Base-by-base conservation (phyloP, 2,797 vertebrate species). In the Jordanella pulchra region DNA sequence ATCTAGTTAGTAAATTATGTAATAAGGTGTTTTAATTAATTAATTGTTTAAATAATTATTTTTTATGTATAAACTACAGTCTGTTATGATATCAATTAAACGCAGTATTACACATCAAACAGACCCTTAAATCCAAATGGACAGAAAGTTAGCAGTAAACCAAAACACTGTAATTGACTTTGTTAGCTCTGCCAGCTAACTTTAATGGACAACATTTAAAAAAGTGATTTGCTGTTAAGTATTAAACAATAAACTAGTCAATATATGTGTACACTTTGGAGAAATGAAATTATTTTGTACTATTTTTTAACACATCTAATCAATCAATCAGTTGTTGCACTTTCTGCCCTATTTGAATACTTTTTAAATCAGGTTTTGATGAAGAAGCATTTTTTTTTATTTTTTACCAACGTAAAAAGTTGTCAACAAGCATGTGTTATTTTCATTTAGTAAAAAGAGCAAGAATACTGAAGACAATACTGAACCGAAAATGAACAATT, bases 341-440 rank as follows among this genome's bases (percentile, higher is more conserved):
- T 50, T 66, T 28, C 17, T 9, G 28, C 30, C 21, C 9, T 63
- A 6, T 15, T 15, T 25, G 25, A 44, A 42, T 25, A 42, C 42
- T 42, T 53, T 14, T 3, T 54, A 27, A 42, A 44, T 42, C 23
- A 63, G 7, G 60, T 42, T 42, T 23, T 50, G 18, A n/a, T 42
- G 23, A 63, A 42, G 23, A 63, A 44, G 2, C 3, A 7, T 5
- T n/a, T 44, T 14, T n/a, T 60, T 39, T n/a, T 11, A 6, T n/a
- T 21, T 42, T 61, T 21, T 23, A 5, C 32, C 6, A 63, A 4
- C 7, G 21, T n/a, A 61, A n/a, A 56, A 51, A n/a, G 23, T 27
- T 60, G 12, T 58, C 39, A 55, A 27, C 51, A 54, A 42, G 28
- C 25, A 55, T 69, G 27, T 70, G 21, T 60, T 44, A 48, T 60